Evolutionary conservation across 2,113 vertebrate species (phyloP).

Genomic region (Stigmatopora nigra): DNA sequence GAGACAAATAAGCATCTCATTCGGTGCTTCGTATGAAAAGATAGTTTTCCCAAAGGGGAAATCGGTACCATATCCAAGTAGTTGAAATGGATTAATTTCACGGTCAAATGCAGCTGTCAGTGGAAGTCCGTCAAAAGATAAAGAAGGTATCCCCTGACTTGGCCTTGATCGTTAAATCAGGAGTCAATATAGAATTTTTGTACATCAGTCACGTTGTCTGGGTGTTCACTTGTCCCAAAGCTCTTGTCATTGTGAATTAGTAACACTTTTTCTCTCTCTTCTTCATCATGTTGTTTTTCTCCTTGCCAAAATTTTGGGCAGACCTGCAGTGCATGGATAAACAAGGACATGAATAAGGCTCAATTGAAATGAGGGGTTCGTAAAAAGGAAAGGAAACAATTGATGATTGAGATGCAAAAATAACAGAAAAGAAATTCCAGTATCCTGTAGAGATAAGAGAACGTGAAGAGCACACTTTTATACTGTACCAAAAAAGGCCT

Average conservation of each 20-base stretch:
- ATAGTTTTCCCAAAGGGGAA: background rate
- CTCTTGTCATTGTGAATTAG: conserved; percentile 11
- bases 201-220: conserved; percentile 6
- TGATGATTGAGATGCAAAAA: conserved; percentile 14
- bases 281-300: conserved; percentile 7
- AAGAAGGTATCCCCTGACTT: conserved; percentile 7
- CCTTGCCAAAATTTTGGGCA: conserved; percentile 1
- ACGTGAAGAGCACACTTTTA: conserved; percentile 10
- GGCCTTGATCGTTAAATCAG: conserved; percentile 30
- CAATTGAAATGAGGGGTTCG: conserved; percentile 15
- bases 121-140: conserved; percentile 29
- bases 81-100: background rate
- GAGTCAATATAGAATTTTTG: background rate
- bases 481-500: background rate
- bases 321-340: conserved; percentile 13
- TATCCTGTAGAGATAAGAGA: conserved; percentile 1
- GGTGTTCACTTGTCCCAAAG: conserved; percentile 14
- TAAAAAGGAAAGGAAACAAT: conserved; percentile 15
- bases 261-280: conserved; percentile 11
- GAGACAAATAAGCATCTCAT: conserved; percentile 24
- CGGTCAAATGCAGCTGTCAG: conserved; percentile 11
- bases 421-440: background rate
- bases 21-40: conserved; percentile 20
- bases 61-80: background rate
- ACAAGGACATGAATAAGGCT: conserved; percentile 9